phyloP scores from a whole-genome alignment of 2,888 invertebrate species.

The Matsumyia berberina region DNA sequence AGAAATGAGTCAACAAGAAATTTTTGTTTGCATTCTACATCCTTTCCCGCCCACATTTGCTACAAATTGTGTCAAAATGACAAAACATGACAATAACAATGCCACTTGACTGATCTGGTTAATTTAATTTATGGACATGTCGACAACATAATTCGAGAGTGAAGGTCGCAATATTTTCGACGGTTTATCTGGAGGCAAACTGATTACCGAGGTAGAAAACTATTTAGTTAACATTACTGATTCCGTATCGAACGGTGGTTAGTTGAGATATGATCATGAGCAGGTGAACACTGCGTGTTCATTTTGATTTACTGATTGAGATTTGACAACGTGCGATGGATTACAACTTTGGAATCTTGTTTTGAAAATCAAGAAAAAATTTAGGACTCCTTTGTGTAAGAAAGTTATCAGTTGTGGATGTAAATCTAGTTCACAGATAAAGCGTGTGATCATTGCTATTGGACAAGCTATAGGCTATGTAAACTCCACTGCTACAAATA shows the following conservation, averaged over 20 bases:
- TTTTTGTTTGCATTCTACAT: not conserved
- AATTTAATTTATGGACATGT: not conserved
- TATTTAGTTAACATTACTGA: not conserved
- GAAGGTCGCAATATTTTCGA: not conserved
- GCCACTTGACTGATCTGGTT: constrained; percentile 7
- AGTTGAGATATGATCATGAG: not conserved
- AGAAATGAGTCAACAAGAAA: not conserved
- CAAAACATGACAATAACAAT: not conserved
- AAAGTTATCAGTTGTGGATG: no score
- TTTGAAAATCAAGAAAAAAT: no score
- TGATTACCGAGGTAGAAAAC: constrained; percentile 2
- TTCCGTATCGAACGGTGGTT: not conserved
- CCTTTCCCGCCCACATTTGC: not conserved
- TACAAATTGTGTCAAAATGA: not conserved
- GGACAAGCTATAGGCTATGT: no score
- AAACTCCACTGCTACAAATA: no score
- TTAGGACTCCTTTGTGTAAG: no score
- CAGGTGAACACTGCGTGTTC: constrained; percentile 7
- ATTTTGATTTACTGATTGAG: not conserved
- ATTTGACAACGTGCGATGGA: not conserved
- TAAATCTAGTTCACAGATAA: no score
- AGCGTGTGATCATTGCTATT: no score
- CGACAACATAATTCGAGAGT: not conserved
- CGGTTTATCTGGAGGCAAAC: not conserved
- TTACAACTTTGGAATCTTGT: not conserved